phyloP scores from a whole-genome alignment of 2,888 invertebrate species.

The Anarsia innoxiella region DNA sequence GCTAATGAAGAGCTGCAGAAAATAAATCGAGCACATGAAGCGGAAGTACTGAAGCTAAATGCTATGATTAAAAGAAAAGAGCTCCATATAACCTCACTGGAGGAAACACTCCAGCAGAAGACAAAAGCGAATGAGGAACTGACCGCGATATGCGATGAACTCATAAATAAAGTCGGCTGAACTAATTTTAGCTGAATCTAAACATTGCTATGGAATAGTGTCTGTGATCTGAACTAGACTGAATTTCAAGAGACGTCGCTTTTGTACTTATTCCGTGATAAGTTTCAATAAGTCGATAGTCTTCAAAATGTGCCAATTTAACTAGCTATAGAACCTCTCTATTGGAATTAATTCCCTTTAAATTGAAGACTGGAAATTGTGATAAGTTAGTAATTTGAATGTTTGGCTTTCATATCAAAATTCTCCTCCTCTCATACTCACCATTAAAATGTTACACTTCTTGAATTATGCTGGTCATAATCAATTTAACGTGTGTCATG shows the following conservation, averaged over 20 bases:
- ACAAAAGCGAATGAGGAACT: slow-evolving; percentile 91
- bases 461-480: slow-evolving; percentile 57
- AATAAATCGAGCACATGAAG: slow-evolving; percentile 81
- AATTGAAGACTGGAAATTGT: slow-evolving; percentile 5
- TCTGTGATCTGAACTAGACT: slow-evolving; percentile 40
- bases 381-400: background rate
- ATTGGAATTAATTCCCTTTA: slow-evolving; percentile 29
- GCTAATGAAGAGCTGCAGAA: slow-evolving; percentile 87
- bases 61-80: slow-evolving; percentile 92
- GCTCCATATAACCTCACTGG: slow-evolving; percentile 86
- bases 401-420: background rate
- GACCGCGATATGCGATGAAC: slow-evolving; percentile 94
- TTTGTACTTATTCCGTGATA: slow-evolving; percentile 55
- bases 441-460: slow-evolving; percentile 25
- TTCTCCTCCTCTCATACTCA: background rate
- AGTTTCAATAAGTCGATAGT: slow-evolving; percentile 46
- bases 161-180: slow-evolving; percentile 80
- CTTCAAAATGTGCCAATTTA: slow-evolving; percentile 50
- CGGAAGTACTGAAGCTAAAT: slow-evolving; percentile 88
- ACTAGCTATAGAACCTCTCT: slow-evolving; percentile 27
- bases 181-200: slow-evolving; percentile 27
- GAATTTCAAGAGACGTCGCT: slow-evolving; percentile 36
- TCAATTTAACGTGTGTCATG: slow-evolving; percentile 30
- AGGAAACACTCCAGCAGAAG: slow-evolving; percentile 90
- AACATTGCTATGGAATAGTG: slow-evolving; percentile 32